Conservation (phyloP, 2,113 vertebrate genomes). For the Porphyrio hochstetteri region DNA sequence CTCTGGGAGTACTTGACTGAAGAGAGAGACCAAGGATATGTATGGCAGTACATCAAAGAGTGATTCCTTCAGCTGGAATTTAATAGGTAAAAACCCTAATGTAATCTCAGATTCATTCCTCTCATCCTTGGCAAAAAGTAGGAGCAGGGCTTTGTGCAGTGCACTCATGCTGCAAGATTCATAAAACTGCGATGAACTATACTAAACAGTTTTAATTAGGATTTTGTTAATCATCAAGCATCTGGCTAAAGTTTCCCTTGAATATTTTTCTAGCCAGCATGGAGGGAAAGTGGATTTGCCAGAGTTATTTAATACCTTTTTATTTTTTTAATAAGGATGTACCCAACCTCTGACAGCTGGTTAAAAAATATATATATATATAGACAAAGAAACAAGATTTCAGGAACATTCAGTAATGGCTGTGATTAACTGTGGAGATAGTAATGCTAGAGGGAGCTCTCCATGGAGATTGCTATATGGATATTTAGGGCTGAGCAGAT, state of each 20-base stretch:
- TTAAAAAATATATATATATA: background rate
- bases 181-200: background rate
- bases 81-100: background rate
- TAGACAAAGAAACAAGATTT: no score
- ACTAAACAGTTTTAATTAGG: background rate
- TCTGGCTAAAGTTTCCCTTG: background rate
- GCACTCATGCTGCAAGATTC: background rate
- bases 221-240: background rate
- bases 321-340: background rate
- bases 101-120: background rate
- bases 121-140: background rate
- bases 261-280: background rate
- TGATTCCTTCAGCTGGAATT: background rate
- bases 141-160: background rate
- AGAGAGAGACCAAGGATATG: background rate
- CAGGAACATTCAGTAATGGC: background rate
- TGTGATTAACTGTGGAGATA: background rate
- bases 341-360: background rate
- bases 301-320: background rate
- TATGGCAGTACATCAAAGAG: background rate
- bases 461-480: background rate
- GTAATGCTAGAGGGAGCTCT: background rate
- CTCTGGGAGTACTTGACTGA: background rate
- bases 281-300: background rate
- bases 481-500: background rate